Evolutionary conservation across 2,113 vertebrate genomes (phyloP).

Genomic region (Athene noctua): DNA sequence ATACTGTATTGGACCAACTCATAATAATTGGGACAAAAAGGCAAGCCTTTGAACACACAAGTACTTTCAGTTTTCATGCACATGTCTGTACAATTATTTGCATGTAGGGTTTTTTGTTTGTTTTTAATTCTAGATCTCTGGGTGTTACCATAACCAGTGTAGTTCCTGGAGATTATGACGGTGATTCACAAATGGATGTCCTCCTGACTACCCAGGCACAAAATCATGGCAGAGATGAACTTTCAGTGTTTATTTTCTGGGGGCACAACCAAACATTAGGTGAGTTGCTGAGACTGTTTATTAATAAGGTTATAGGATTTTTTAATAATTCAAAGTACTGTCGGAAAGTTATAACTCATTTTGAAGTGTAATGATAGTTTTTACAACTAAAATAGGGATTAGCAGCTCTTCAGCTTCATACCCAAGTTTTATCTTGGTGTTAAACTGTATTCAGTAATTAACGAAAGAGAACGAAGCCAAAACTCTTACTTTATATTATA

Average conservation of each 20-base stretch:
- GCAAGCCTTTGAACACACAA: background rate
- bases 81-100: background rate
- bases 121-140: constrained; percentile 58
- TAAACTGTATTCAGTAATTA: background rate
- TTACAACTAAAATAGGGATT: background rate
- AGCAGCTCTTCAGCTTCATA: background rate
- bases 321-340: background rate
- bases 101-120: background rate
- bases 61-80: background rate
- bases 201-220: constrained; percentile 80
- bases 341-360: background rate
- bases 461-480: background rate
- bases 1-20: background rate
- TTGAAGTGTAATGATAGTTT: background rate
- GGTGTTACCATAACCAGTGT: constrained; percentile 84
- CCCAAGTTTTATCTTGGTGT: background rate
- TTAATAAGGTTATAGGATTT: background rate
- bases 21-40: background rate
- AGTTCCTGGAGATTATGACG: constrained; percentile 96
- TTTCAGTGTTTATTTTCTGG: constrained; percentile 86
- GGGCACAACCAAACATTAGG: constrained; percentile 93
- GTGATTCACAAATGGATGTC: constrained; percentile 98
- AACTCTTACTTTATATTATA: background rate
- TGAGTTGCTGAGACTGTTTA: constrained; percentile 61
- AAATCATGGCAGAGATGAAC: constrained; percentile 2